Percentiles rank a stretch among this genome's conserved stretches.
Evolutionary conservation across 2,888 invertebrate genomes (phyloP).

Genomic region (Scaptomyza flava): DNA sequence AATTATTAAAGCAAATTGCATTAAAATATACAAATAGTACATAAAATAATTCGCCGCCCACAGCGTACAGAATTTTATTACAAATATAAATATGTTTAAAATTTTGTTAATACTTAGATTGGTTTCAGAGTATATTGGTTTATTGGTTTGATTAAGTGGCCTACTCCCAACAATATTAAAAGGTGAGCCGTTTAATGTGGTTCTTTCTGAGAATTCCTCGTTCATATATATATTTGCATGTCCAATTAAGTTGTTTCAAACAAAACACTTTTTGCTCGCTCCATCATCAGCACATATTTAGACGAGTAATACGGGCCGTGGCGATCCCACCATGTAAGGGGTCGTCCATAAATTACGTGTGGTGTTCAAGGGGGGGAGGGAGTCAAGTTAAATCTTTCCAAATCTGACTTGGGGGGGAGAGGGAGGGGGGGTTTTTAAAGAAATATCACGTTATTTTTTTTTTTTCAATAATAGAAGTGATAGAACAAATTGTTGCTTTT

Average conservation of each 20-base stretch:
- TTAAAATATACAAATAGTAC: conserved; percentile 58
- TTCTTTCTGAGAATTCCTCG: background rate
- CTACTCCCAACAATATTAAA: background rate
- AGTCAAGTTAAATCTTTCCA: no score
- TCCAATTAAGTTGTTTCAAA: background rate
- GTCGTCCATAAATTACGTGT: no score
- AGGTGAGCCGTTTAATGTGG: background rate
- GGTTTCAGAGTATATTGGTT: background rate
- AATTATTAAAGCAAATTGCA: conserved; percentile 53
- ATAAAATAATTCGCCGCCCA: conserved; percentile 46
- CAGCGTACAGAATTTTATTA: conserved; percentile 34
- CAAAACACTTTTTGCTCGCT: background rate
- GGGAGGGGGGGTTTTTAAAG: no score
- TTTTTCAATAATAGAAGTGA: no score
- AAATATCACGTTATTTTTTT: no score
- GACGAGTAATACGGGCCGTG: no score
- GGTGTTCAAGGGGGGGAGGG: no score
- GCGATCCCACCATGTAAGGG: no score
- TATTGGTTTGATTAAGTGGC: background rate
- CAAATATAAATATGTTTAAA: conserved; percentile 7
- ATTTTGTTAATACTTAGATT: background rate
- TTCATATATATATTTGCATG: background rate
- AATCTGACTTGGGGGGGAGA: no score
- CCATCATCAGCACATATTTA: background rate
- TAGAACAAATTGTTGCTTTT: no score